Percentiles rank a stretch among this genome's conserved stretches.
Evolutionary conservation across 2,797 vertebrate species (phyloP).

Genomic region (Intellagama lesueurii): DNA sequence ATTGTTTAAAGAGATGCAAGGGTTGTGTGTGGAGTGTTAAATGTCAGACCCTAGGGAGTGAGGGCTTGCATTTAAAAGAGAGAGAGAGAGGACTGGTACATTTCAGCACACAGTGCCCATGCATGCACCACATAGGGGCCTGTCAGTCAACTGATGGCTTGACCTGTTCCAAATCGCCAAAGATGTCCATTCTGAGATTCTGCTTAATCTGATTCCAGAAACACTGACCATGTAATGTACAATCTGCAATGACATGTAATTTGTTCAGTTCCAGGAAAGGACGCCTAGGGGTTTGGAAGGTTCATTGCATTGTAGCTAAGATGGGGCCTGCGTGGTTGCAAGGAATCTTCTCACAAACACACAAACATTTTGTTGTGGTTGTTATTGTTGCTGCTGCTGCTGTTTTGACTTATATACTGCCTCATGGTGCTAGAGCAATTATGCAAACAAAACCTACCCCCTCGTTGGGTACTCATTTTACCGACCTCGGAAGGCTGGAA

Average conservation of each 20-base stretch:
- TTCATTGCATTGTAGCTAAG: slow-evolving; percentile 74
- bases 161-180: slow-evolving; percentile 52
- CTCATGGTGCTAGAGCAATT: too few species aligned
- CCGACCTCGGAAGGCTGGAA: too few species aligned
- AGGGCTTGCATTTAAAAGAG: slow-evolving; percentile 55
- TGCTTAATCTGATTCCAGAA: slow-evolving; percentile 53
- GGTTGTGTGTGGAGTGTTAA: slow-evolving; percentile 54
- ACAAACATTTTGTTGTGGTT: slow-evolving; percentile 42
- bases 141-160: slow-evolving; percentile 46
- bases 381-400: too few species aligned
- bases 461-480: too few species aligned
- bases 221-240: slow-evolving; percentile 64
- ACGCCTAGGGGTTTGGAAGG: slow-evolving; percentile 73
- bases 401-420: too few species aligned
- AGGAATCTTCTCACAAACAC: neutral
- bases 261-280: slow-evolving; percentile 75
- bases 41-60: slow-evolving; percentile 62
- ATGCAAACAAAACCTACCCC: too few species aligned
- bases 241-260: slow-evolving; percentile 71
- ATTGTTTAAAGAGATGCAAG: slow-evolving; percentile 71
- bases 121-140: slow-evolving; percentile 38
- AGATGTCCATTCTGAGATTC: slow-evolving; percentile 61
- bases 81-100: slow-evolving; percentile 8
- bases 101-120: slow-evolving; percentile 31
- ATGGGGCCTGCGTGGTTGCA: slow-evolving; percentile 57